Evolutionary conservation across 2,113 vertebrate species (phyloP).

Genomic region (Tachysurus vachellii): DNA sequence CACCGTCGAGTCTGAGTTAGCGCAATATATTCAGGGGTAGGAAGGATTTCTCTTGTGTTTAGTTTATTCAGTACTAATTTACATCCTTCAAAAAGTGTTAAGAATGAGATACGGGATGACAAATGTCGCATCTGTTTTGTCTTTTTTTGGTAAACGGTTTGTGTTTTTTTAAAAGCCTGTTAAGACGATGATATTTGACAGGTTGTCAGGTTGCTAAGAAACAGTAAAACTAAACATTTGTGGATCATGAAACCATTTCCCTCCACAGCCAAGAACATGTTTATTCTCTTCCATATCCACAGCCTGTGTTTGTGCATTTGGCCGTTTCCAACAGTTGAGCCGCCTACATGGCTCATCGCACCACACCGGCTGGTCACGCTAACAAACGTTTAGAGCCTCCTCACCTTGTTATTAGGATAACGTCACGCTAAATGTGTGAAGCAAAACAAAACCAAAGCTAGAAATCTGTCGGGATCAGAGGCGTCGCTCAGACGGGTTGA

Average conservation of each 20-base stretch:
- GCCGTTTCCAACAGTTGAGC: background rate
- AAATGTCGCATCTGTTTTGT: too few species aligned
- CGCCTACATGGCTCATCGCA: background rate
- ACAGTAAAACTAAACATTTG: background rate
- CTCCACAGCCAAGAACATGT: background rate
- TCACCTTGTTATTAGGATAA: background rate
- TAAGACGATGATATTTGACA: background rate
- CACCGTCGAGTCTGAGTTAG: too few species aligned
- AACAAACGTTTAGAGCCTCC: background rate
- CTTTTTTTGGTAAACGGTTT: background rate
- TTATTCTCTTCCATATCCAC: background rate
- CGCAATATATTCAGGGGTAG: too few species aligned
- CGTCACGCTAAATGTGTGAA: background rate
- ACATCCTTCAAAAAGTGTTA: background rate
- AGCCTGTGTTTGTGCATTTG: background rate
- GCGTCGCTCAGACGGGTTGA: background rate
- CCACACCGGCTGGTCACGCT: background rate
- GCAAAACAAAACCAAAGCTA: background rate
- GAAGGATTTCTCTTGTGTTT: background rate
- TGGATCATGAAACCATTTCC: background rate
- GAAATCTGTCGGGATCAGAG: background rate
- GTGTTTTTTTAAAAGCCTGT: background rate
- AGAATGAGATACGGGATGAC: background rate
- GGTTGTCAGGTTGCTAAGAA: slow-evolving; percentile 4
- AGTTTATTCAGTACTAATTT: background rate